Percentiles rank a stretch among this genome's conserved stretches.
phyloP scores from a whole-genome alignment of 2,113 vertebrate genomes.

The Rhombomys opimus region DNA sequence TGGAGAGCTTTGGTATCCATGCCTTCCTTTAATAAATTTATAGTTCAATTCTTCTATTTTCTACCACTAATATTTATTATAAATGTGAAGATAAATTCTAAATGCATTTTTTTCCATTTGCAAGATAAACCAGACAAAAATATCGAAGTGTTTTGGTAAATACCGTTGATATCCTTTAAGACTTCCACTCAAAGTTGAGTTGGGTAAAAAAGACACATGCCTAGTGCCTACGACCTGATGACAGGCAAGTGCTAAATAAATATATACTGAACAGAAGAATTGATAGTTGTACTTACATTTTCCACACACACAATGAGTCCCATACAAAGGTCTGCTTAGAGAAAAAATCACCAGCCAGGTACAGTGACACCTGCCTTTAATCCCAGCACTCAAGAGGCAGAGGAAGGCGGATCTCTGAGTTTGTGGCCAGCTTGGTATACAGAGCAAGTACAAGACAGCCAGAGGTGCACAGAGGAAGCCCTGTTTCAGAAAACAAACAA shows the following conservation, averaged over 20 bases:
- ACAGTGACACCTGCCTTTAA: too few relatives aligned
- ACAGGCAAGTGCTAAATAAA: neutral
- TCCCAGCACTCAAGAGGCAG: too few relatives aligned
- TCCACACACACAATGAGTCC: neutral
- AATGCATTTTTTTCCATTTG: slow-evolving; percentile 24
- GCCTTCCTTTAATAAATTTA: neutral
- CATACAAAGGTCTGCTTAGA: slow-evolving; percentile 18
- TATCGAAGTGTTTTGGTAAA: slow-evolving; percentile 45
- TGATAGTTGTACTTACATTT: neutral
- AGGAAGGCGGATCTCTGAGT: too few relatives aligned
- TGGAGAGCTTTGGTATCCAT: neutral
- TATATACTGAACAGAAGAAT: neutral
- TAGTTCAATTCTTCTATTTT: slow-evolving; percentile 14
- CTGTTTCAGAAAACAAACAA: neutral
- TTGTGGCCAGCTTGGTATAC: too few relatives aligned
- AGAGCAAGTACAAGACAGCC: too few relatives aligned
- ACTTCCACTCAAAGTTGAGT: slow-evolving; percentile 27
- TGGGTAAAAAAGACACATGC: neutral
- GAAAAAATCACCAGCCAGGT: too few relatives aligned
- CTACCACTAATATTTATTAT: neutral
- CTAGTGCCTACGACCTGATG: neutral
- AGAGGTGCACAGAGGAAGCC: too few relatives aligned
- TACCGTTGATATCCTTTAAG: neutral
- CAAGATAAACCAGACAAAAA: neutral
- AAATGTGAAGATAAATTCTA: neutral